Evolutionary conservation across 1,140 invertebrate species (phyloP).

Genomic region (Halesus radiatus): DNA sequence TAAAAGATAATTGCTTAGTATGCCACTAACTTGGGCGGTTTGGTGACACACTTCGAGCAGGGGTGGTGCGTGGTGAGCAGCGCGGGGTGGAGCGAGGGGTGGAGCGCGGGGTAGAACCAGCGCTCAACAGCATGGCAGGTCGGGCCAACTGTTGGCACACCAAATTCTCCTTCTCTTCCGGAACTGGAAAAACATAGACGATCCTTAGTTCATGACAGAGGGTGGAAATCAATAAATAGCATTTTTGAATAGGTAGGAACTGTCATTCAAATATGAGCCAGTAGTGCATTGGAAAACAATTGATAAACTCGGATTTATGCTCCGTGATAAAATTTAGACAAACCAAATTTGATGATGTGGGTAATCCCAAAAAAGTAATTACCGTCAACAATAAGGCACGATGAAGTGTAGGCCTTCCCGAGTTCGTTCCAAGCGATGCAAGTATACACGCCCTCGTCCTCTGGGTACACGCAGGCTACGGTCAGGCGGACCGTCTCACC

Average conservation of each 20-base stretch:
- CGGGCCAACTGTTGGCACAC: conserved; percentile 77
- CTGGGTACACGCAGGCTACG: conserved; percentile 84
- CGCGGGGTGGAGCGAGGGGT: conserved; percentile 81
- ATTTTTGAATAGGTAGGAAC: too few relatives aligned
- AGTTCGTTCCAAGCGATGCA: conserved; percentile 86
- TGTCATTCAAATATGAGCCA: too few relatives aligned
- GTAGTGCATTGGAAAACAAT: too few relatives aligned
- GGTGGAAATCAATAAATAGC: too few relatives aligned
- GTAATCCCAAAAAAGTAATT: conserved; percentile 52
- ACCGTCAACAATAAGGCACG: conserved; percentile 86
- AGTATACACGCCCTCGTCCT: conserved; percentile 91
- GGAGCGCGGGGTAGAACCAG: conserved; percentile 79
- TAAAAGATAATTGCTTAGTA: conserved; percentile 8
- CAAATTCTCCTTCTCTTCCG: conserved; percentile 84
- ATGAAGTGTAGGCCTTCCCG: conserved; percentile 83
- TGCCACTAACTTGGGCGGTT: neutral
- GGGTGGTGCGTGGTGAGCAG: conserved; percentile 70
- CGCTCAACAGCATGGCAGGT: conserved; percentile 76
- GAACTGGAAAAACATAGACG: conserved; percentile 69
- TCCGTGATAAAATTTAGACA: neutral
- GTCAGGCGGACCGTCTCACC: conserved; percentile 76
- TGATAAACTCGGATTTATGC: neutral
- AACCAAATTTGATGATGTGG: neutral
- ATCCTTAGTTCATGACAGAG: too few relatives aligned
- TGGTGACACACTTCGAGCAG: conserved; percentile 16